Evolutionary conservation across 2,888 invertebrate genomes (phyloP).

Genomic region (Noctua janthe): DNA sequence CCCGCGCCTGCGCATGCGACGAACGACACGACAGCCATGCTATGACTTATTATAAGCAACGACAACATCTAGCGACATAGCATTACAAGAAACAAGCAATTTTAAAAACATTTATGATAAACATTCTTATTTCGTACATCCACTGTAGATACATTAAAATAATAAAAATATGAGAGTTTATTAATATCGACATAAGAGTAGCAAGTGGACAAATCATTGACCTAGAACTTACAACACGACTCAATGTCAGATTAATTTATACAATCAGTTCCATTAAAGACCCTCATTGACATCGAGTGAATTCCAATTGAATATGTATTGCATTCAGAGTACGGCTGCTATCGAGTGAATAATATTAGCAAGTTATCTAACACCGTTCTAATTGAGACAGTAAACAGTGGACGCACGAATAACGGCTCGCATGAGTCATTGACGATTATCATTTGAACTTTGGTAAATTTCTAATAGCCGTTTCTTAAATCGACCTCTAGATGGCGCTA

Average conservation of each 20-base stretch:
- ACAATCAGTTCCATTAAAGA: constrained; percentile 43
- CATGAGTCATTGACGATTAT: background rate
- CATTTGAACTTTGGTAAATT: background rate
- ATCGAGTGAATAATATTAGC: constrained; percentile 1
- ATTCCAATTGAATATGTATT: constrained; percentile 34
- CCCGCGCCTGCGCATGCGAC: constrained; percentile 18
- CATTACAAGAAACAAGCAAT: constrained; percentile 13
- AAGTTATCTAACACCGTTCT: background rate
- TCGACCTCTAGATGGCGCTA: constrained; percentile 21
- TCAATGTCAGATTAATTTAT: constrained; percentile 58
- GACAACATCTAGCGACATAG: constrained; percentile 15
- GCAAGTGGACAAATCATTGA: constrained; percentile 38
- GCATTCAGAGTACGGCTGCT: constrained; percentile 23
- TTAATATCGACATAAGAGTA: background rate
- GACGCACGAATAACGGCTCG: background rate
- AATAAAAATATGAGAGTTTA: background rate
- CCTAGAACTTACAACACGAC: constrained; percentile 39
- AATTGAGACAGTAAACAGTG: background rate
- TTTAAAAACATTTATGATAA: background rate
- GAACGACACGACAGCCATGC: constrained; percentile 35
- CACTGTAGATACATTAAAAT: background rate
- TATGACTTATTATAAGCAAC: constrained; percentile 22
- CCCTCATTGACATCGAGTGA: constrained; percentile 36
- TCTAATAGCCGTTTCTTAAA: background rate
- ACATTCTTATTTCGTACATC: background rate